Conservation (phyloP, 1,140 invertebrate genomes). For the Habropoda laboriosa region DNA sequence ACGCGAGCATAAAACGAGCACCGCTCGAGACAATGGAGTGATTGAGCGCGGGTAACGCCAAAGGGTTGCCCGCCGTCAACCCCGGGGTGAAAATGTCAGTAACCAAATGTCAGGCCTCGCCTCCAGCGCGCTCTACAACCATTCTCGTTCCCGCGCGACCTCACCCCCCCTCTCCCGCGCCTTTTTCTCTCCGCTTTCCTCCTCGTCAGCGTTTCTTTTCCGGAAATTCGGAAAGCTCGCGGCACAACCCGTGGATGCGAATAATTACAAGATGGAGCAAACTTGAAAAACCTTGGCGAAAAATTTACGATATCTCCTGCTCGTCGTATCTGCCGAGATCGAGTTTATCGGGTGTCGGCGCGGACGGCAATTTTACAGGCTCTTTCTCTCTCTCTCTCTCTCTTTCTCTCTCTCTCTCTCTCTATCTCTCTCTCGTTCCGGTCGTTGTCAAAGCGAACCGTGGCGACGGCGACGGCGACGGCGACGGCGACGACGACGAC, state of each 20-base stretch:
- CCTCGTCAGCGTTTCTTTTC: neutral
- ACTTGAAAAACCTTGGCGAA: no score
- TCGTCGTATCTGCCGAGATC: neutral
- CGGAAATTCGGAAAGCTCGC: neutral
- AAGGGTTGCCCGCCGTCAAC: slow-evolving; percentile 78
- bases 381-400: slow-evolving; percentile 69
- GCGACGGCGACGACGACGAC: no score
- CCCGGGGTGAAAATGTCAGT: slow-evolving; percentile 79
- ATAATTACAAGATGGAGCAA: no score
- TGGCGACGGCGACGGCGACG: slow-evolving; percentile 64
- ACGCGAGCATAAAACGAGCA: slow-evolving; percentile 79
- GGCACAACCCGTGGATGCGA: no score
- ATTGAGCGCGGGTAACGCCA: slow-evolving; percentile 77
- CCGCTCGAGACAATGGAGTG: slow-evolving; percentile 78
- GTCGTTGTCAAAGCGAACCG: slow-evolving; percentile 64
- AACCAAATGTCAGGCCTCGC: slow-evolving; percentile 74
- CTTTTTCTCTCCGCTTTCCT: no score
- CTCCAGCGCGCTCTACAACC: slow-evolving; percentile 54
- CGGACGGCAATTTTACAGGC: slow-evolving; percentile 63
- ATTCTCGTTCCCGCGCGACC: slow-evolving; percentile 36
- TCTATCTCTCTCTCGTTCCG: no score
- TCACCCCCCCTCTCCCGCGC: slow-evolving; percentile 19
- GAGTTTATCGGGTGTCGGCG: slow-evolving; percentile 34
- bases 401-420: slow-evolving; percentile 67
- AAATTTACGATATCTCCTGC: no score